Evolutionary conservation across 2,797 vertebrate species (phyloP), one percentile per base, ranked within the genome.

Genomic region (Rhinogobio ventralis): DNA sequence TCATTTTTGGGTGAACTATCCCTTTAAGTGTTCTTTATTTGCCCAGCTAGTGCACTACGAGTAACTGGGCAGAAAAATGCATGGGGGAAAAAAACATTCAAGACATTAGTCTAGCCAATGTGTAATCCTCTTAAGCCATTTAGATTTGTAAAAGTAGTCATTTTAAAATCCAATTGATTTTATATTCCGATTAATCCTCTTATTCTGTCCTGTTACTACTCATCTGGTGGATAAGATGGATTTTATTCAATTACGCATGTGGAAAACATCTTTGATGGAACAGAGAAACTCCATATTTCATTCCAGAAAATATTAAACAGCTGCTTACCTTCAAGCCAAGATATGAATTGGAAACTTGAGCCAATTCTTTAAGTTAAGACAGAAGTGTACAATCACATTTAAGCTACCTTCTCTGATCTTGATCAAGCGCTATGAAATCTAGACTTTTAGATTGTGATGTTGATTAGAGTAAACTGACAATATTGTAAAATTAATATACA

Each of bases 291-390:
- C 7, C 33, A 55, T 30, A 55, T 39, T 68, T 55, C 49, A 30
- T 30, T 45, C 5, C n/a, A 68, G 62, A 83, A 77, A 69, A 78
- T 84, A 30, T 30, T 46, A 42, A 78, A 78, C 66, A 14, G 36
- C 36, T 84, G 36, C 36, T 57, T 78, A 28, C n/a, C 30, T 75
- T 67, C 17, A 68, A 76, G 15, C n/a, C 36, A 77, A 76, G 36
- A 13, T 42, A 30, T 67, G n/a, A 68, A 83, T 76, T 83, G 17
- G 73, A 77, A 78, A 68, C 15, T 42, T 33, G 8, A 30, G 60
- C 62, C 23, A 39, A 6, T 69, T 42, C 64, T 84, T 83, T 46
- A 84, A 60, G 49, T 57, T 69, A 46, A 25, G 33, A 84, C 64
- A 4, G 13, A 68, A 53, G n/a, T 15, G n/a, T 28, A 53, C 60